Evolutionary conservation across 2,113 vertebrate genomes (phyloP), one percentile per base, ranked within the genome.

Genomic region (Serilophus lunatus): DNA sequence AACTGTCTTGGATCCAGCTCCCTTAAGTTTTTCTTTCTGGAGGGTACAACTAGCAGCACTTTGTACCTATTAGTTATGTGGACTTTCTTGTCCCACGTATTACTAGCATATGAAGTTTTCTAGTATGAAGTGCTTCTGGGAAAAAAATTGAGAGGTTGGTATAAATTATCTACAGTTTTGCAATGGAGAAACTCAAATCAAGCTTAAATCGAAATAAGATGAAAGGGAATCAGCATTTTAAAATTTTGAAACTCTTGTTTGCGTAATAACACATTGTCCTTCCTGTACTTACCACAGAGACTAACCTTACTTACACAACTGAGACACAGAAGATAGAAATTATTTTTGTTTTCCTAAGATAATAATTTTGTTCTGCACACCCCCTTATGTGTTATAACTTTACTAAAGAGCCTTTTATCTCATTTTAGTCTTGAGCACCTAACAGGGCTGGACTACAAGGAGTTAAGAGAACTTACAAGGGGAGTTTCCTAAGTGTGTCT

Each of bases 401-500:
- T 40, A 60, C 18, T 75, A 26, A 70, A 61, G 42, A 51, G 25
- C 25, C 12, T 75, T 76, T 71, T 33, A 49, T 50, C 24, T 89
- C 86, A 63, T 76, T 86, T 96, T 49, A 83, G 68, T 60, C 49
- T 81, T 79, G 35, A 61, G 57, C 7, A 15, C 33, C 70, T 81
- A 70, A 53, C 4, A n/a, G 68, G 42, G 65, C 51, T 91, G 72
- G 47, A 63, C 84, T 86, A 45, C 76, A 94, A 53, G 81, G 89
- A 90, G 65, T 29, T 69, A n/a, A 90, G 63, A 87, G n/a, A 88
- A 80, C 36, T 66, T 47, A 77, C 0, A 2, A 5, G 35, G 74
- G 75, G 77, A 38, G 69, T 90, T 97, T 96, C 89, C 93, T 93
- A 40, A 88, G 51, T 35, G 33, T 44, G n/a, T 51, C 65, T 84